Evolutionary conservation across 2,888 invertebrate species (phyloP), one percentile per base, ranked within the genome.

Genomic region (Rhamphomyia laevipes): DNA sequence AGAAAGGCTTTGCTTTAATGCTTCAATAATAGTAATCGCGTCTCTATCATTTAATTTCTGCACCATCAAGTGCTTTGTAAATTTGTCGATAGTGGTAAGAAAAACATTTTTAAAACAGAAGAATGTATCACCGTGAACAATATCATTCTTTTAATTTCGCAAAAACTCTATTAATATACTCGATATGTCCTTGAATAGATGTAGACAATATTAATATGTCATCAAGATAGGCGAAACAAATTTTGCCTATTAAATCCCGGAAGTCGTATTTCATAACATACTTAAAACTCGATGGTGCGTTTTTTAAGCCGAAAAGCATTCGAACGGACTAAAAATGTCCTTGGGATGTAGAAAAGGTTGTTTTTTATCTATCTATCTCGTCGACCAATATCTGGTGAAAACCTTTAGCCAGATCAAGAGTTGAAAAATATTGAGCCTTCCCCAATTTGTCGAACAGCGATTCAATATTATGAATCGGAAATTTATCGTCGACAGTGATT

Each of bases 401-500:
- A 9, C 30, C 30, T 30, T 30, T 30, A 30, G 30, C 30, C 6
- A 30, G 30, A 30, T 30, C 30, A n/a, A n/a, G n/a, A n/a, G n/a
- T n/a, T n/a, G n/a, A 30, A 30, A 30, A 30, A 30, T 30, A 30
- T 9, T 30, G 6, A 30, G 7, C 6, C 11, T 44, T 48, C 13
- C 52, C 53, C n/a, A 56, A 46, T 47, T 56, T 56, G 10, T 56
- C 53, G 9, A 56, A 30, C 12, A 56, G 53, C n/a, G 33, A 51
- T n/a, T n/a, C n/a, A n/a, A n/a, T n/a, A n/a, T n/a, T n/a, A n/a
- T n/a, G n/a, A n/a, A n/a, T n/a, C n/a, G n/a, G n/a, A n/a, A n/a
- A n/a, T n/a, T n/a, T n/a, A n/a, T n/a, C n/a, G n/a, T n/a, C n/a
- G n/a, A 18, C 44, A 21, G 43, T 46, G 2, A 37, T 30, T 2